phyloP scores from a whole-genome alignment of 2,797 vertebrate genomes.

The Tokudaia muenninki region DNA sequence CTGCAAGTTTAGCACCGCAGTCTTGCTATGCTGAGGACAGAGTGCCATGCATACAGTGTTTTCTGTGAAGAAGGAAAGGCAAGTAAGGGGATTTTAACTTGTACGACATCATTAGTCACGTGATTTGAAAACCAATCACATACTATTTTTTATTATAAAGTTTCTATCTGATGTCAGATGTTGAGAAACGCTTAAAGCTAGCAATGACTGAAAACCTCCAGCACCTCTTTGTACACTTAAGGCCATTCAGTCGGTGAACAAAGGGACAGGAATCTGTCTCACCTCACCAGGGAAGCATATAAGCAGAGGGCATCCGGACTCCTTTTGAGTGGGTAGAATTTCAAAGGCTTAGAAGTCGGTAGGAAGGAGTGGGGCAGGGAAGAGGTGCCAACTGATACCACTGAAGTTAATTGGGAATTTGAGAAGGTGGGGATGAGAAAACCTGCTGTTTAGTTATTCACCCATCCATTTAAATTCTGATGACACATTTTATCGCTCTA shows the following conservation, averaged over 20 bases:
- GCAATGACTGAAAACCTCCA: slow-evolving; percentile 24
- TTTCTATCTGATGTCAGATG: not conserved
- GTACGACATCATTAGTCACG: not conserved
- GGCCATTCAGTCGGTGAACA: slow-evolving; percentile 38
- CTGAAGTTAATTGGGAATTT: slow-evolving; percentile 64
- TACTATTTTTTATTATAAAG: not conserved
- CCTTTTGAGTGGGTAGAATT: slow-evolving; percentile 70
- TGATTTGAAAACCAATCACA: not conserved
- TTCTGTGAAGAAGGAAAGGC: not conserved
- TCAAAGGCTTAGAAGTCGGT: slow-evolving; percentile 67
- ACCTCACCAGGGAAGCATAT: slow-evolving; percentile 23
- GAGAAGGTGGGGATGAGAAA: slow-evolving; percentile 53
- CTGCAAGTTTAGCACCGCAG: slow-evolving; percentile 43
- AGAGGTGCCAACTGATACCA: slow-evolving; percentile 61
- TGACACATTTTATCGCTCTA: not conserved
- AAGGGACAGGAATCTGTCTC: slow-evolving; percentile 53
- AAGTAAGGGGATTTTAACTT: not conserved
- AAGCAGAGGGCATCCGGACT: slow-evolving; percentile 39
- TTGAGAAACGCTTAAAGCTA: slow-evolving; percentile 19
- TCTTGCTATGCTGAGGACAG: not conserved
- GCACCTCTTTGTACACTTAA: not conserved
- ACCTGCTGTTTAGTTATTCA: not conserved
- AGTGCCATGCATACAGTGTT: not conserved
- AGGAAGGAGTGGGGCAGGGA: not conserved
- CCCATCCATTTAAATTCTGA: slow-evolving; percentile 23